phyloP scores from a whole-genome alignment of 2,888 invertebrate species.

The Pasiphila rectangulata region DNA sequence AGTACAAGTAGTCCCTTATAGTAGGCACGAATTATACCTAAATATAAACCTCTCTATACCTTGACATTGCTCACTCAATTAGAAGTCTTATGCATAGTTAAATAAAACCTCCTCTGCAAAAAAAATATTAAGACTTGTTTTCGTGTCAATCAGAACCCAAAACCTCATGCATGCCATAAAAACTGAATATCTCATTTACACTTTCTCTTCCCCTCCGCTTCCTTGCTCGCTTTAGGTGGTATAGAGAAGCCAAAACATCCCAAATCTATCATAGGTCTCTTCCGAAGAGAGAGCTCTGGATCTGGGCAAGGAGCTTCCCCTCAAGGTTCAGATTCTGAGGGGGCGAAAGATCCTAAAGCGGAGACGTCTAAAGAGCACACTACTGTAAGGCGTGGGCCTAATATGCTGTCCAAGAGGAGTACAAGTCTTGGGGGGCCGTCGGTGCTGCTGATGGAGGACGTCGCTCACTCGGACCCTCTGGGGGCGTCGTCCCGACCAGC shows the following conservation, averaged over 20 bases:
- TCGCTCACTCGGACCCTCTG: constrained; percentile 81
- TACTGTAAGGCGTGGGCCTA: constrained; percentile 56
- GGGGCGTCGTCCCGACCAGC: constrained; percentile 83
- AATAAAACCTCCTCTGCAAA: neutral
- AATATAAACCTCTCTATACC: too few species aligned
- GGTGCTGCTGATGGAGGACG: constrained; percentile 83
- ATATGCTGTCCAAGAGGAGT: constrained; percentile 68
- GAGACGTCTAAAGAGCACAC: constrained; percentile 65
- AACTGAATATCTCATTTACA: constrained; percentile 47
- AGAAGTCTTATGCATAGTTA: too few species aligned
- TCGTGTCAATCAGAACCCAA: too few species aligned
- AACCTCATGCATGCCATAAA: constrained; percentile 27
- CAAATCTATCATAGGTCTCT: constrained; percentile 93
- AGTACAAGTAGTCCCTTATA: too few species aligned
- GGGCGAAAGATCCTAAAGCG: constrained; percentile 57
- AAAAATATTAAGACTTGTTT: neutral
- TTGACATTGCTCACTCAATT: too few species aligned
- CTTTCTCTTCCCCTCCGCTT: constrained; percentile 52
- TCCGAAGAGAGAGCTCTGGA: constrained; percentile 90
- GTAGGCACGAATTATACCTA: too few species aligned
- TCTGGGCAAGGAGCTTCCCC: constrained; percentile 83
- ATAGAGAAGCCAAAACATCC: constrained; percentile 92
- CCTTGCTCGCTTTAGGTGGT: constrained; percentile 82
- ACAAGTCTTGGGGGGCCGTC: constrained; percentile 75
- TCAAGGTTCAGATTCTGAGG: constrained; percentile 81